These are phyloP conservation scores for Drosophila novamexicana DNA, from an alignment of 1,140 invertebrate species.

Conservation along the genomic window DNA sequence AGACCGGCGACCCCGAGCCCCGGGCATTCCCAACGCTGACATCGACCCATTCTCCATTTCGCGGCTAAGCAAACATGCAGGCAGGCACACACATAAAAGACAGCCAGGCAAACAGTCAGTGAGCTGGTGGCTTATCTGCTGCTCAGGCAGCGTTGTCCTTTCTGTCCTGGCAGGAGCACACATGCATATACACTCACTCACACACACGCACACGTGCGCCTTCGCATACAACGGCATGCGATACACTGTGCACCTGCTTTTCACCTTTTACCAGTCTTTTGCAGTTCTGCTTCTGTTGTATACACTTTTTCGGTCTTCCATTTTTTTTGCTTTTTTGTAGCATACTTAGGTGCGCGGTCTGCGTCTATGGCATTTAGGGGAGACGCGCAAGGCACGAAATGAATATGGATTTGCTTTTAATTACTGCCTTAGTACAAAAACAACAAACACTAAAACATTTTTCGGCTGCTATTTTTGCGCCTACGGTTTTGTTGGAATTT, in stretches of 20 bases:
- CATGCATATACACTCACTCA: slow-evolving; percentile 34
- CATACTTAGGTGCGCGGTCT: slow-evolving; percentile 48
- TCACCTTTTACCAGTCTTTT: neutral
- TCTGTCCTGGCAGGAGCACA: slow-evolving; percentile 55
- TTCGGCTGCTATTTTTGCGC: slow-evolving; percentile 30
- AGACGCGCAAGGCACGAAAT: slow-evolving; percentile 54
- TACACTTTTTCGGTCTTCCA: neutral
- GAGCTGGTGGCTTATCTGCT: slow-evolving; percentile 45
- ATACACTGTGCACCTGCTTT: slow-evolving; percentile 14
- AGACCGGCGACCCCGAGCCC: slow-evolving; percentile 4
- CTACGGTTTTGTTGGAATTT: slow-evolving; percentile 25
- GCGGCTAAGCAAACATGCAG: slow-evolving; percentile 61
- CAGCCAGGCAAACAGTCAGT: slow-evolving; percentile 20
- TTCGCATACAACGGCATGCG: neutral
- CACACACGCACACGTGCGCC: neutral
- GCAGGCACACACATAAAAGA: slow-evolving; percentile 34
- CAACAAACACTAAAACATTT: slow-evolving; percentile 28
- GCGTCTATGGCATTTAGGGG: neutral
- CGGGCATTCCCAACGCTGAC: neutral
- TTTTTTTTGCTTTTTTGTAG: slow-evolving; percentile 19
- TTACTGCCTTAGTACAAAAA: slow-evolving; percentile 50
- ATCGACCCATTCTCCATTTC: slow-evolving; percentile 30
- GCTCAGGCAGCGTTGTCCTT: slow-evolving; percentile 55
- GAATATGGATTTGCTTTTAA: slow-evolving; percentile 82
- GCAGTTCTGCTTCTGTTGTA: neutral